Base-by-base conservation (phyloP, 2,888 invertebrate species). In the Conchocele bisecta region DNA sequence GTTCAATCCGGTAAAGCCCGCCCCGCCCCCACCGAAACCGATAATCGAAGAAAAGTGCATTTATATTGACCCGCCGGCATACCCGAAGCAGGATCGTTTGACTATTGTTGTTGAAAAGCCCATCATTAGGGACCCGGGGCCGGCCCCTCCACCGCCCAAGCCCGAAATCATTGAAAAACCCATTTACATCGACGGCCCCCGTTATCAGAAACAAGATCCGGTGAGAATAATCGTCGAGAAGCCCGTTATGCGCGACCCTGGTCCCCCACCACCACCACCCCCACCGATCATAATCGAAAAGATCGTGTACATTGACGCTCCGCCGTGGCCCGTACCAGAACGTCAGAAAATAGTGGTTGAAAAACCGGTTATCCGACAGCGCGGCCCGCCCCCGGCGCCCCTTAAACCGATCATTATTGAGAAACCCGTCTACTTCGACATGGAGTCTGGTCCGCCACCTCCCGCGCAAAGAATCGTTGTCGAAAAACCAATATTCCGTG, bases 211-310 rank as follows among this genome's bases (percentile, higher is more conserved):
- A 29, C 75, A 50, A n/a, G 68, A 75, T 37, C 75, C 75, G 0
- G 71, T 71, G 54, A 41, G 71, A 22, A 68, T 75, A 17, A 51
- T 75, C 22, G 61, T 75, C 9, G 75, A 75, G 53, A 71, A 68
- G 37, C 64, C 63, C 2, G 68, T 75, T 1, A 37, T 75, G 29
- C 31, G 75, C 22, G 57, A 59, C 44, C 67, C 56, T 9, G 71
- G 71, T 4, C 75, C 75, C 22, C 75, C 75, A 3, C 75, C 75
- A 6, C 68, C 68, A 5, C 57, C 46, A 0, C 75, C 75, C 2
- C 29, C 37, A 48, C 75, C 75, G 42, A 75, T 75, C 26, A 71
- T 75, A 13, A 60, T 61, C 4, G 68, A 75, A 41, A 75, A 75
- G 41, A 57, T 65, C 15, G 71, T 71, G 15, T 75, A 71, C 56